Evolutionary conservation across 2,797 vertebrate species (phyloP).

Genomic region (Gorsachius magnificus): DNA sequence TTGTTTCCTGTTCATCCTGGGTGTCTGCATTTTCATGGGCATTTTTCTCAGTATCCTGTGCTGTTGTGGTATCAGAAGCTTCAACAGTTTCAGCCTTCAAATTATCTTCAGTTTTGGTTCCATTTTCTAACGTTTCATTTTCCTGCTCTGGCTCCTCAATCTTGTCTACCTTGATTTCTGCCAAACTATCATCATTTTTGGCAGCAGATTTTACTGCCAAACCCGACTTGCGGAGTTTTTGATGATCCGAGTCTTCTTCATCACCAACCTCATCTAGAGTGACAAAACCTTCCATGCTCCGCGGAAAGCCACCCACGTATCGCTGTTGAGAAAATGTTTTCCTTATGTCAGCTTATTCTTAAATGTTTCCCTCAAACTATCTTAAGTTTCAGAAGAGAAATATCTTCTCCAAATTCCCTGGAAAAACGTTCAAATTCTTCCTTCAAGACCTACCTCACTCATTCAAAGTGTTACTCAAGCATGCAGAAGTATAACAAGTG

Average conservation of each 20-base stretch:
- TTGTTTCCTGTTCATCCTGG: conserved; percentile 70
- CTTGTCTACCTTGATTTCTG: conserved; percentile 83
- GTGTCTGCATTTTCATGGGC: conserved; percentile 60
- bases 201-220: conserved; percentile 61
- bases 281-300: conserved; percentile 95
- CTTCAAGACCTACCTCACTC: not conserved
- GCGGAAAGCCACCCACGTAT: conserved; percentile 82
- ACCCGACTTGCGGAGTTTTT: conserved; percentile 71
- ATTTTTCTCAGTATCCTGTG: conserved; percentile 57
- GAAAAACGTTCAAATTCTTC: not conserved
- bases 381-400: not conserved
- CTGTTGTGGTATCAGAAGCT: conserved; percentile 30
- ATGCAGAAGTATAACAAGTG: not conserved
- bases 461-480: not conserved
- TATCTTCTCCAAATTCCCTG: not conserved
- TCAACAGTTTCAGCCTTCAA: conserved; percentile 49
- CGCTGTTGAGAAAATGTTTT: conserved; percentile 68
- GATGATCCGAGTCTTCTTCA: conserved; percentile 82
- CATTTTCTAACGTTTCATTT: conserved; percentile 70
- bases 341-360: conserved; percentile 39
- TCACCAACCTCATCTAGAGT: conserved; percentile 91
- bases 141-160: conserved; percentile 76
- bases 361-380: not conserved
- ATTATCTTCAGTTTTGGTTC: conserved; percentile 70
- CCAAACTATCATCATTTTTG: conserved; percentile 79